Conservation (phyloP, 2,113 vertebrate species). For the Orthonyx spaldingii region DNA sequence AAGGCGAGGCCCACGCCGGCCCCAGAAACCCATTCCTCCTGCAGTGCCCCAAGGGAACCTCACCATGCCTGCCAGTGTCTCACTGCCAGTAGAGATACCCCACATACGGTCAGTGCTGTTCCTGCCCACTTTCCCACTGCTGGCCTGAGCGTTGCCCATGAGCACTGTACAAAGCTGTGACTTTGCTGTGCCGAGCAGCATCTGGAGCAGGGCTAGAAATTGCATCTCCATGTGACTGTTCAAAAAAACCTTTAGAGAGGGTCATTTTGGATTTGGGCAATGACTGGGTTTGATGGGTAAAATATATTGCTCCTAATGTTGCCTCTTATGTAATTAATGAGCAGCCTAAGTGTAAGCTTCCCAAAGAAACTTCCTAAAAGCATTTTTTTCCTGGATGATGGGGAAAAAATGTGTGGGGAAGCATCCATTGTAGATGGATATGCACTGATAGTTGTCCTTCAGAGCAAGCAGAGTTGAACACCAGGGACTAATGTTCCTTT, state of each 20-base stretch:
- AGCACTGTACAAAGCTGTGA: neutral
- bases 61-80: constrained; percentile 91
- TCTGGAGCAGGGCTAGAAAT: neutral
- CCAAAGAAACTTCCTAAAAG: neutral
- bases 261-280: neutral
- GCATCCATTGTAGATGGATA: neutral
- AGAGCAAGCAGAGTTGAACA: neutral
- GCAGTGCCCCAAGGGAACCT: constrained; percentile 96
- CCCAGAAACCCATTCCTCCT: constrained; percentile 97
- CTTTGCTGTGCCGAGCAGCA: neutral
- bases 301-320: neutral
- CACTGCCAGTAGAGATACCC: constrained; percentile 84
- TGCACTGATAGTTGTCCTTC: neutral
- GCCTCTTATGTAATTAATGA: neutral
- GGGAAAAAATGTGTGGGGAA: neutral
- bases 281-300: neutral
- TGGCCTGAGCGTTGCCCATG: neutral
- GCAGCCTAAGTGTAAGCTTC: neutral
- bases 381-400: neutral
- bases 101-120: constrained; percentile 82
- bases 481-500: neutral
- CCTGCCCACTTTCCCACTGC: neutral
- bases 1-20: constrained; percentile 89
- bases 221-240: neutral
- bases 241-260: neutral